Conservation (phyloP, 2,888 invertebrate species). For the Ephialtes manifestator region DNA sequence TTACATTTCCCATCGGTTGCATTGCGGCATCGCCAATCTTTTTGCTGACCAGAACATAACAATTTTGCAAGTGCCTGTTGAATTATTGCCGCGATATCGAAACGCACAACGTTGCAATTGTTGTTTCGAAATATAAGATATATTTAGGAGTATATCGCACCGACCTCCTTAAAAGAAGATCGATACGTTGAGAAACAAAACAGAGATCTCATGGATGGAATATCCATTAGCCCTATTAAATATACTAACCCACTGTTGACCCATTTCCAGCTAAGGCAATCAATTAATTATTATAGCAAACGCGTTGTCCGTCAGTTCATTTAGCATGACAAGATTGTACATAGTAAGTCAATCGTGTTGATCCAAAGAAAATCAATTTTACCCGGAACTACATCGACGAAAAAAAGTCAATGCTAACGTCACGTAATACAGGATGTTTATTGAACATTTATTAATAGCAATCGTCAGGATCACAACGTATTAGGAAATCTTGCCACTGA, state of each 20-base stretch:
- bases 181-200: not conserved
- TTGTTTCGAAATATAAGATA: slow-evolving; percentile 15
- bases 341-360: slow-evolving; percentile 2
- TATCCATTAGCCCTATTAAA: slow-evolving; percentile 10
- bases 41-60: slow-evolving; percentile 17
- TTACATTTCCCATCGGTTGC: not conserved
- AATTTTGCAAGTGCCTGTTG: slow-evolving; percentile 10
- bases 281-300: slow-evolving; percentile 10
- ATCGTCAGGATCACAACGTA: not conserved
- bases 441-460: slow-evolving; percentile 6
- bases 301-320: not conserved
- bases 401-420: not conserved
- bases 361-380: slow-evolving; percentile 6
- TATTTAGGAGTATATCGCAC: not conserved
- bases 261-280: slow-evolving; percentile 1
- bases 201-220: not conserved
- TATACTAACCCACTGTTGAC: slow-evolving; percentile 5
- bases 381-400: not conserved
- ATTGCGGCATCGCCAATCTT: slow-evolving; percentile 39
- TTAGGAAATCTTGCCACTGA: not conserved
- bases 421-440: not conserved
- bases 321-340: not conserved
- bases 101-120: slow-evolving; percentile 25
- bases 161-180: too few species aligned
- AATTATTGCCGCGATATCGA: slow-evolving; percentile 15